Conservation (phyloP, 2,797 vertebrate genomes). For the Lophura swinhoii region DNA sequence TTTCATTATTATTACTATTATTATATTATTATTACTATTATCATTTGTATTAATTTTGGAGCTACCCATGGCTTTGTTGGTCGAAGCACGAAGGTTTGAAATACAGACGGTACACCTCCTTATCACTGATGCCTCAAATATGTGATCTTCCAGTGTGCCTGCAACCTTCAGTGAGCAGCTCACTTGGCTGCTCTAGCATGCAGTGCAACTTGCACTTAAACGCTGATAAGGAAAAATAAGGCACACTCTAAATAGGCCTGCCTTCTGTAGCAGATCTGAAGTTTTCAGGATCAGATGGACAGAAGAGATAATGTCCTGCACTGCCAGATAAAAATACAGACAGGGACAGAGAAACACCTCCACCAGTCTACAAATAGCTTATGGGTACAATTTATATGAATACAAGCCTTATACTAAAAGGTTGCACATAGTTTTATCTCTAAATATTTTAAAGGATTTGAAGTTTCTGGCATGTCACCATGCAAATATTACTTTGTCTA, state of each 20-base stretch:
- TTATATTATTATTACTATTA: neutral
- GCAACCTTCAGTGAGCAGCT: neutral
- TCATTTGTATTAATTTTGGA: neutral
- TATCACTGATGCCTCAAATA: neutral
- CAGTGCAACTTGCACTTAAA: neutral
- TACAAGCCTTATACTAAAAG: neutral
- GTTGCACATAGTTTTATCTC: neutral
- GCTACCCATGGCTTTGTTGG: neutral
- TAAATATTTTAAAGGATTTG: neutral
- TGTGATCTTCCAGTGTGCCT: neutral
- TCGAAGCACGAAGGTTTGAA: neutral
- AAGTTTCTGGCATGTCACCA: neutral
- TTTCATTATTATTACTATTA: neutral
- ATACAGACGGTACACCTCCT: neutral
- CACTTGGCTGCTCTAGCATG: neutral
- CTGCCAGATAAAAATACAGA: neutral
- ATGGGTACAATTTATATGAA: neutral
- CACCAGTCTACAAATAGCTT: neutral
- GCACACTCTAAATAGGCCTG: neutral
- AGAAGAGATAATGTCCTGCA: accelerated
- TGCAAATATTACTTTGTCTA: neutral
- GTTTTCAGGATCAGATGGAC: neutral
- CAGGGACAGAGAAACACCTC: neutral
- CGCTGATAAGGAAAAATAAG: neutral
- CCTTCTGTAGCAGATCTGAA: neutral